Conservation (phyloP, 2,888 invertebrate species). For the Drepana falcataria region DNA sequence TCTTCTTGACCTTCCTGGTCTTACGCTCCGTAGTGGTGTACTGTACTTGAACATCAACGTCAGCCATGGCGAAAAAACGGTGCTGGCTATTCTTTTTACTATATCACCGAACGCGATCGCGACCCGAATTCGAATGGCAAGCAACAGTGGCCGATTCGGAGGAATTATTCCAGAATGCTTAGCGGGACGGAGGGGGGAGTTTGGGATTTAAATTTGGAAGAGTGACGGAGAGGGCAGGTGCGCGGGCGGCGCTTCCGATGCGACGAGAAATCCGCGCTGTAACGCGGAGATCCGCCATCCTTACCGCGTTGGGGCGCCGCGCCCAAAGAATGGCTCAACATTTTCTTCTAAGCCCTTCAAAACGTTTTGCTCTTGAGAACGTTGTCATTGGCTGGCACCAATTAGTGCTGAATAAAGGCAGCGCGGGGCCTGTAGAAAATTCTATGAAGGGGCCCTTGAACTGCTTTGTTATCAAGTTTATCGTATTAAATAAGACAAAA, state of each 20-base stretch:
- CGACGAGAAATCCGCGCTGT: conserved; percentile 55
- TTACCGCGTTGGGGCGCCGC: conserved; percentile 25
- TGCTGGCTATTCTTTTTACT: conserved; percentile 37
- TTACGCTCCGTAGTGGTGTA: conserved; percentile 91
- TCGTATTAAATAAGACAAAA: too few relatives aligned
- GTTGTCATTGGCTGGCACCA: neutral
- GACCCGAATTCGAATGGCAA: conserved; percentile 79
- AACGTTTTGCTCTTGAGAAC: neutral
- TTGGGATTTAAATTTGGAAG: conserved; percentile 78
- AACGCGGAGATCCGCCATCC: conserved; percentile 31
- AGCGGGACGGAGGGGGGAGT: conserved; percentile 71
- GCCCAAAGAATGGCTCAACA: neutral
- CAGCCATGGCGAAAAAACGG: conserved; percentile 83
- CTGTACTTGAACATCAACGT: conserved; percentile 93
- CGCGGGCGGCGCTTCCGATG: conserved; percentile 72
- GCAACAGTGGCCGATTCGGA: conserved; percentile 69
- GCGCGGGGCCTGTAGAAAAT: too few relatives aligned
- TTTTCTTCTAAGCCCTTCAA: conserved; percentile 1
- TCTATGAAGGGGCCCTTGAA: too few relatives aligned
- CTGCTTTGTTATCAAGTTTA: too few relatives aligned
- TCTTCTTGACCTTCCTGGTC: conserved; percentile 93
- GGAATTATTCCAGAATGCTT: conserved; percentile 79
- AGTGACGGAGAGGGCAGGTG: conserved; percentile 79
- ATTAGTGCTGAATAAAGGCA: too few relatives aligned
- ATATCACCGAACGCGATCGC: conserved; percentile 76